These are phyloP conservation scores for Psilopsiagon aymara DNA, from an alignment of 2,113 vertebrate genomes.

Conservation along the genomic window DNA sequence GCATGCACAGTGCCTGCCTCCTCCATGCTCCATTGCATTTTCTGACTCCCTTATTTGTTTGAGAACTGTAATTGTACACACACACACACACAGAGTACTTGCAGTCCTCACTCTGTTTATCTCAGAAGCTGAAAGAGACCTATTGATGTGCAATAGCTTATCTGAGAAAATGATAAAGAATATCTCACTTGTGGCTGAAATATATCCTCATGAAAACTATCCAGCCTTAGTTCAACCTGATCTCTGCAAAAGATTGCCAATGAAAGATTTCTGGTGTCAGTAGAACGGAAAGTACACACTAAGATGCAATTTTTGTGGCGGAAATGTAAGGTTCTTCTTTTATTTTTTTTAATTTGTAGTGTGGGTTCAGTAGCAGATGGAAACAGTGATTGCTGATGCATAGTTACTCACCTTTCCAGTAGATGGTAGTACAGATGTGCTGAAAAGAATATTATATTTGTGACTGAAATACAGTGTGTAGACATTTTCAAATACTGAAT, in stretches of 20 bases:
- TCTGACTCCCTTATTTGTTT: neutral
- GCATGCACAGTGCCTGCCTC: neutral
- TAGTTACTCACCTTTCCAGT: conserved; percentile 78
- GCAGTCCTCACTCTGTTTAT: neutral
- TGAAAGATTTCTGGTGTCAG: neutral
- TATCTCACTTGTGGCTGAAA: conserved; percentile 1
- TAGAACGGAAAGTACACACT: neutral
- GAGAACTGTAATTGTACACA: neutral
- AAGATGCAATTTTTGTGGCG: neutral
- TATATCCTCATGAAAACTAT: neutral
- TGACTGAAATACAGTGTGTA: conserved; percentile 18
- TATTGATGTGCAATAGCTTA: neutral
- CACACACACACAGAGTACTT: neutral
- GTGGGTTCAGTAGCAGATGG: neutral
- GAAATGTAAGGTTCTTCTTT: neutral
- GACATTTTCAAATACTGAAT: conserved; percentile 22
- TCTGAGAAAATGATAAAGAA: neutral
- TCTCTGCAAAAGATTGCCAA: neutral
- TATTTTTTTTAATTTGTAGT: neutral
- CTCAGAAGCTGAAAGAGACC: neutral
- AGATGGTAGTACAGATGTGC: conserved; percentile 81
- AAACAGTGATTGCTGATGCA: conserved; percentile 43
- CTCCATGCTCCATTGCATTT: neutral
- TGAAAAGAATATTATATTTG: conserved; percentile 50
- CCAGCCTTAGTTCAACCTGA: neutral